These are phyloP conservation scores for Ochropacha duplaris DNA, from an alignment of 2,888 invertebrate species.

Conservation along the genomic window DNA sequence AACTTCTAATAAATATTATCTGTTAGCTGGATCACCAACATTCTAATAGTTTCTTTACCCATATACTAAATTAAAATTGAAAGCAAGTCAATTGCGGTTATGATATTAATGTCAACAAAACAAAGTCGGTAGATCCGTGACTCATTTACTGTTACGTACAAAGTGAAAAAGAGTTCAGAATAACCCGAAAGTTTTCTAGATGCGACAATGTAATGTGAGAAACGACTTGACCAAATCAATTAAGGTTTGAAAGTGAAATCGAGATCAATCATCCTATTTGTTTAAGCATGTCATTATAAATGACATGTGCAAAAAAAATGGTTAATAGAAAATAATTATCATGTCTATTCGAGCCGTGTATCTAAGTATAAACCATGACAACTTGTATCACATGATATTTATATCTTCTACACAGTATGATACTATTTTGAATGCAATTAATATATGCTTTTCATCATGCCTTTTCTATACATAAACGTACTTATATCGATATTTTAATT, in stretches of 20 bases:
- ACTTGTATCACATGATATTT: too few species aligned
- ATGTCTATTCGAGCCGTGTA: too few species aligned
- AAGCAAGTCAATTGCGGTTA: not conserved
- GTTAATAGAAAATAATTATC: not conserved
- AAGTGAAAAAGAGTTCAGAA: not conserved
- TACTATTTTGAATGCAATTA: not conserved
- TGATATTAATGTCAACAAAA: not conserved
- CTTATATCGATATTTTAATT: not conserved
- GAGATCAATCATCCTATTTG: not conserved
- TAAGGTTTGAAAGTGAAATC: not conserved
- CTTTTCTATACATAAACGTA: not conserved
- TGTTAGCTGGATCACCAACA: too few species aligned
- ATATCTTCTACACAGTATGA: not conserved
- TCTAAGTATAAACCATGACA: too few species aligned
- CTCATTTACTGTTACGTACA: not conserved
- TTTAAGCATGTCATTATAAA: not conserved
- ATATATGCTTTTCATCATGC: not conserved
- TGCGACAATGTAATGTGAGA: not conserved
- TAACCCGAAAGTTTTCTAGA: not conserved
- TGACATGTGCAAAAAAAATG: not conserved
- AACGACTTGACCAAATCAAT: not conserved
- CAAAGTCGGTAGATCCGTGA: not conserved
- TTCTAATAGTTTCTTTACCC: not conserved
- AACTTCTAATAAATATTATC: too few species aligned
- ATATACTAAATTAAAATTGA: not conserved